Evolutionary conservation across 1,140 invertebrate species (phyloP).

Genomic region (Gryllus bimaculatus): DNA sequence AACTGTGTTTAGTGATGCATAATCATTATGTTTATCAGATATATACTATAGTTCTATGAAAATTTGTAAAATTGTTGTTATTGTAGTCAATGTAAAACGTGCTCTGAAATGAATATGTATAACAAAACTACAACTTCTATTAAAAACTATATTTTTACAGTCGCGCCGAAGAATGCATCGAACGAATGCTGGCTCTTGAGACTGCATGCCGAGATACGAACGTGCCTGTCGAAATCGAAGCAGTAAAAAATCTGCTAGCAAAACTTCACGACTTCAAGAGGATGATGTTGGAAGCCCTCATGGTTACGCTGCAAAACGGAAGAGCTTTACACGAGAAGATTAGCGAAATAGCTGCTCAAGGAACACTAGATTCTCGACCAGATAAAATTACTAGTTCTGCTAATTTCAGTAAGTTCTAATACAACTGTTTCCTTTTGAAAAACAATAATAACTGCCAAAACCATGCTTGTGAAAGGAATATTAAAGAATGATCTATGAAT

Average conservation of each 20-base stretch:
- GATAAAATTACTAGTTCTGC: conserved; percentile 53
- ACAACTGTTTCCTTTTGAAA: background rate
- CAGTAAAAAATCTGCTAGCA: conserved; percentile 51
- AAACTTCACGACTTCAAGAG: conserved; percentile 54
- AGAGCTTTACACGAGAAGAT: conserved; percentile 61
- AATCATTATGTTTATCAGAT: too few species aligned
- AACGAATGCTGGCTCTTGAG: conserved; percentile 58
- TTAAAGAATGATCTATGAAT: too few species aligned
- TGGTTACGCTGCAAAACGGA: conserved; percentile 68
- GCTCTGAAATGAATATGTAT: too few species aligned
- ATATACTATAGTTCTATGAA: too few species aligned
- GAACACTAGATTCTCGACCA: conserved; percentile 63
- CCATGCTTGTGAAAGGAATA: too few species aligned
- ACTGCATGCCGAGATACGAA: conserved; percentile 50
- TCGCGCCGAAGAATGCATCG: conserved; percentile 55
- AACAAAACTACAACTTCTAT: too few species aligned
- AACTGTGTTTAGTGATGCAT: too few species aligned
- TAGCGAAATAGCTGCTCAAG: conserved; percentile 52
- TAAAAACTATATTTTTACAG: conserved; percentile 32
- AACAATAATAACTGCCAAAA: too few species aligned
- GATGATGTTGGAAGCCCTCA: conserved; percentile 62
- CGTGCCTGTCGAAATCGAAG: conserved; percentile 56
- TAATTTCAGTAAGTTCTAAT: conserved; percentile 40
- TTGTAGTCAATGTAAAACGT: too few species aligned
- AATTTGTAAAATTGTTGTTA: too few species aligned